These are phyloP conservation scores for Rhinophrynus dorsalis DNA, from an alignment of 2,797 vertebrate species.

Conservation along the genomic window DNA sequence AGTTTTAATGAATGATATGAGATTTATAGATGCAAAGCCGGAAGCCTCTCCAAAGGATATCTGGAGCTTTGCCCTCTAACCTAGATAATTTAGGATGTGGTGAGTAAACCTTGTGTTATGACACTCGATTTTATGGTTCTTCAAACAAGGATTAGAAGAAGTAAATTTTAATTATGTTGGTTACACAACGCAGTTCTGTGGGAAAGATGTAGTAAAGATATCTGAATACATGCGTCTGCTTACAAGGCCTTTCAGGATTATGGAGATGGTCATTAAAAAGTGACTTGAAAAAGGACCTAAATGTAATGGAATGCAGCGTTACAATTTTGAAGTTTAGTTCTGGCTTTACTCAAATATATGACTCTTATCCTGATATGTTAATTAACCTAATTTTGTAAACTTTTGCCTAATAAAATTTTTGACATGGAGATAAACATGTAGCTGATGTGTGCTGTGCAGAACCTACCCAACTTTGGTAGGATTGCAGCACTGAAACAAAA, in stretches of 20 bases:
- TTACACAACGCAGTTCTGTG: slow-evolving; percentile 24
- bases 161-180: slow-evolving; percentile 47
- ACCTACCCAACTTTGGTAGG: too few relatives aligned
- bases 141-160: slow-evolving; percentile 45
- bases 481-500: too few relatives aligned
- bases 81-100: slow-evolving; percentile 18
- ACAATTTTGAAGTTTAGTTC: background rate
- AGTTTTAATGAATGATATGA: slow-evolving; percentile 22
- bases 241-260: slow-evolving; percentile 17
- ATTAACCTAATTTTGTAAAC: background rate
- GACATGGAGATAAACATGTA: background rate
- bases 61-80: slow-evolving; percentile 34
- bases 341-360: slow-evolving; percentile 15
- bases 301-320: slow-evolving; percentile 19
- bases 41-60: slow-evolving; percentile 11
- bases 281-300: slow-evolving; percentile 10
- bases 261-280: slow-evolving; percentile 30
- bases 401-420: background rate
- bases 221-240: slow-evolving; percentile 14
- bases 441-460: background rate
- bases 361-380: background rate
- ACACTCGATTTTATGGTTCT: slow-evolving; percentile 37
- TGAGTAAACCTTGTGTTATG: slow-evolving; percentile 36
- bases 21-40: slow-evolving; percentile 23
- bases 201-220: slow-evolving; percentile 26